Percentiles rank a stretch among this genome's conserved stretches.
Conservation (phyloP, 2,113 vertebrate genomes). For the Galemys pyrenaicus region DNA sequence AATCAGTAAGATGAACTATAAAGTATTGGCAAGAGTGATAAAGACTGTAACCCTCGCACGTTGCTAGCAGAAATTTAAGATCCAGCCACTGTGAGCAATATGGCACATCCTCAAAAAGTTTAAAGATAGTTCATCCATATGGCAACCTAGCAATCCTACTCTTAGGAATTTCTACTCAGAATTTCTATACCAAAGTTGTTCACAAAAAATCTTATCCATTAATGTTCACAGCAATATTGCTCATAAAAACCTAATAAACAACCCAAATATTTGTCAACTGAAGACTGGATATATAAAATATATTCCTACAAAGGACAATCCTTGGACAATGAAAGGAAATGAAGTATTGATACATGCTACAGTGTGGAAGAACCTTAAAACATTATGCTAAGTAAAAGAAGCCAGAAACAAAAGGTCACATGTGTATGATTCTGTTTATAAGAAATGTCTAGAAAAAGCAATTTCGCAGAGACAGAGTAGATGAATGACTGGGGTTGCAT, state of each 20-base stretch:
- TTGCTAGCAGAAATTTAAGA: background rate
- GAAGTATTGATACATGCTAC: background rate
- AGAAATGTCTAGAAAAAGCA: background rate
- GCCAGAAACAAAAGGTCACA: background rate
- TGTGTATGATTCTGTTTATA: background rate
- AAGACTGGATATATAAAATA: background rate
- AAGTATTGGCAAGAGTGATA: background rate
- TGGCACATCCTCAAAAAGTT: background rate
- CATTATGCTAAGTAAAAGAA: background rate
- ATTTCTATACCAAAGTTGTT: constrained; percentile 4
- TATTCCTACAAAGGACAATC: background rate
- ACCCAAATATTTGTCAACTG: background rate
- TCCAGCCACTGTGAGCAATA: background rate
- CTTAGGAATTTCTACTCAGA: constrained; percentile 5
- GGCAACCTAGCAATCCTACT: background rate
- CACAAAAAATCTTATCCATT: background rate
- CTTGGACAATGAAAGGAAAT: background rate
- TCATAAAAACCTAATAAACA: background rate
- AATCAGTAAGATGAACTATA: background rate
- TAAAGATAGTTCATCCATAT: background rate
- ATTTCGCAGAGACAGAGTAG: background rate
- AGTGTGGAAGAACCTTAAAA: background rate
- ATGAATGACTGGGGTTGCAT: background rate
- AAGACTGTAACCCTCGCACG: background rate
- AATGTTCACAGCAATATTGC: background rate